These are phyloP conservation scores for Hydrozoanthus gracilis DNA, from an alignment of 92 coral and sea anemone genomes.

Conservation along the genomic window DNA sequence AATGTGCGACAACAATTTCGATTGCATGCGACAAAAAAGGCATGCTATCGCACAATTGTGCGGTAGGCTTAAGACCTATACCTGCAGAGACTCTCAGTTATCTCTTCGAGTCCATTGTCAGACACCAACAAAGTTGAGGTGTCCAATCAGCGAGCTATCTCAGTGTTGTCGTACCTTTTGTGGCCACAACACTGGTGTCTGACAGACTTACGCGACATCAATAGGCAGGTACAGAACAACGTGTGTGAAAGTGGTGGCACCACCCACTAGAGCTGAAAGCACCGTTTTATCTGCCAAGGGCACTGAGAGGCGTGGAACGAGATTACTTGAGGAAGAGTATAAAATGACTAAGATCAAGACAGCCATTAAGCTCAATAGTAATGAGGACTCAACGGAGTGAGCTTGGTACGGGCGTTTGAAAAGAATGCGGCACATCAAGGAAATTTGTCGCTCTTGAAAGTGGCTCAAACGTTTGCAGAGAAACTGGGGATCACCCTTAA, in stretches of 20 bases:
- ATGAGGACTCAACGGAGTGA: background rate
- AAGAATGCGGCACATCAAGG: slow-evolving; percentile 9
- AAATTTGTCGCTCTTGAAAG: slow-evolving; percentile 19
- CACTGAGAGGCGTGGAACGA: slow-evolving; percentile 38
- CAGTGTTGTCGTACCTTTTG: slow-evolving; percentile 12
- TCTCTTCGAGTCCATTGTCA: background rate
- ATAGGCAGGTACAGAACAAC: background rate
- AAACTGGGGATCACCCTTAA: too few relatives aligned
- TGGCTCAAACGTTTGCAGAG: background rate
- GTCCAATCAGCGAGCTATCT: slow-evolving; percentile 40
- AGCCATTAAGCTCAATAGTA: background rate
- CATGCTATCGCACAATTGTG: too few relatives aligned
- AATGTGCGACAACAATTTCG: too few relatives aligned
- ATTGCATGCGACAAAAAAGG: too few relatives aligned
- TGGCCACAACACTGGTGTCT: background rate
- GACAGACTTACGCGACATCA: slow-evolving; percentile 26
- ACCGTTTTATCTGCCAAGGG: slow-evolving; percentile 3
- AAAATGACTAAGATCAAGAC: too few relatives aligned
- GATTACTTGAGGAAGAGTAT: background rate
- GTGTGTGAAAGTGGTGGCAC: slow-evolving; percentile 41
- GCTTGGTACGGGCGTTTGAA: background rate
- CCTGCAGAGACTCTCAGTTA: too few relatives aligned
- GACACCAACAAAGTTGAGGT: slow-evolving; percentile 38
- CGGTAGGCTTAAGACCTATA: too few relatives aligned
- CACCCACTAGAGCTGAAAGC: slow-evolving; percentile 37